A percentile compares a stretch with the other conserved stretches of the same genome.
Conservation (phyloP, 2,797 vertebrate genomes). For the Lemur catta region DNA sequence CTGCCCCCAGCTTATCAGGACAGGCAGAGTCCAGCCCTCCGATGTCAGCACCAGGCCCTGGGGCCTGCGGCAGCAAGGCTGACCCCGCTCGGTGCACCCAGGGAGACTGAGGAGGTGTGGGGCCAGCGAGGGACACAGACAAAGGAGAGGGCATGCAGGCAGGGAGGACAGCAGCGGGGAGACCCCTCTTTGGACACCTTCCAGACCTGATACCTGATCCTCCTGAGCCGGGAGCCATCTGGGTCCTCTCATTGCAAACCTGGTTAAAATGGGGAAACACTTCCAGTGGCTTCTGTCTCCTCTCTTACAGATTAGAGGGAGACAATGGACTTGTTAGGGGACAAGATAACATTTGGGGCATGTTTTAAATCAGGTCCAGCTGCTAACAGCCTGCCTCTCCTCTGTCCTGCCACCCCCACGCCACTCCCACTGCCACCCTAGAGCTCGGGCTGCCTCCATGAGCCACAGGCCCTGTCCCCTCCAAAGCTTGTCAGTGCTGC, state of each 20-base stretch:
- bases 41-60: background rate
- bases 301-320: conserved; percentile 2
- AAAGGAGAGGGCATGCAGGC: conserved; percentile 72
- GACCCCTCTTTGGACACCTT: background rate
- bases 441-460: background rate
- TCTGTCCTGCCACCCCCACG: background rate
- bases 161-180: conserved; percentile 49
- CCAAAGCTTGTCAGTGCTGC: background rate
- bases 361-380: background rate
- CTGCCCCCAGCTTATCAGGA: conserved; percentile 21
- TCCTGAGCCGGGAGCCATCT: background rate
- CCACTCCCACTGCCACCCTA: background rate
- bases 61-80: background rate
- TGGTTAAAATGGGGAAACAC: background rate
- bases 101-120: conserved; percentile 71
- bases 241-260: background rate
- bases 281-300: background rate
- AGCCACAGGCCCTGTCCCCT: background rate
- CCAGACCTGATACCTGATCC: conserved; percentile 19
- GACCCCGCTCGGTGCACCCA: background rate
- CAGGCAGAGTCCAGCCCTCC: background rate
- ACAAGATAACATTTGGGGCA: background rate
- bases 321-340: background rate
- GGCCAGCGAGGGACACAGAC: conserved; percentile 65
- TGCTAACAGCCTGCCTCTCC: background rate